Evolutionary conservation across 2,113 vertebrate genomes (phyloP), one percentile per base, ranked within the genome.

Genomic region (Taurulus bubalis): DNA sequence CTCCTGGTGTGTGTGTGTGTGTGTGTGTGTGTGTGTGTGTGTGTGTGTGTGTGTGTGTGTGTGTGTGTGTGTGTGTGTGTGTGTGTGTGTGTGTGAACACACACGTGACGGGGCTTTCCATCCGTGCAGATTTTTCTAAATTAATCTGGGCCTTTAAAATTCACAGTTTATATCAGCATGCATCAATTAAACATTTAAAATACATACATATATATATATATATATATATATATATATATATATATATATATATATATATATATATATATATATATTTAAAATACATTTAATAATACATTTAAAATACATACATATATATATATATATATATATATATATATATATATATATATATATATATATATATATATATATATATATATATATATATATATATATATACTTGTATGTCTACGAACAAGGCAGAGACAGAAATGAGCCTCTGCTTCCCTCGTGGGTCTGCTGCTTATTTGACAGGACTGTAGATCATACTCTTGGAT

Each of bases 401-500:
- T 63, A 18, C 60, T 8, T 62, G 49, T 74, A n/a, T 71, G 12
- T 62, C 66, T 75, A 16, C 0, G n/a, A 72, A 45, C 8, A 63
- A 30, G 40, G 38, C 64, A 65, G 3, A 65, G 26, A 49, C 5
- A 69, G 66, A 66, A 40, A 77, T 55, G 74, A n/a, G 71, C 80
- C 56, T 62, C 32, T 65, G 38, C 40, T 51, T 63, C 22, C 60
- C 71, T 80, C 28, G 58, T 45, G n/a, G 63, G 79, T 71, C 70
- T 75, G 70, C 70, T 82, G 77, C 78, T 77, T 69, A 63, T 73
- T 67, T 83, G 84, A 89, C 77, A 90, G 85, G 87, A 87, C 87
- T 91, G 87, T 91, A 90, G 42, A 93, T 89, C 88, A 92, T 90
- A 87, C n/a, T 74, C 55, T 56, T 72, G 68, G 75, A 90, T 92